Evolutionary conservation across 2,797 vertebrate genomes (phyloP).

Genomic region (Pangasius macronema): DNA sequence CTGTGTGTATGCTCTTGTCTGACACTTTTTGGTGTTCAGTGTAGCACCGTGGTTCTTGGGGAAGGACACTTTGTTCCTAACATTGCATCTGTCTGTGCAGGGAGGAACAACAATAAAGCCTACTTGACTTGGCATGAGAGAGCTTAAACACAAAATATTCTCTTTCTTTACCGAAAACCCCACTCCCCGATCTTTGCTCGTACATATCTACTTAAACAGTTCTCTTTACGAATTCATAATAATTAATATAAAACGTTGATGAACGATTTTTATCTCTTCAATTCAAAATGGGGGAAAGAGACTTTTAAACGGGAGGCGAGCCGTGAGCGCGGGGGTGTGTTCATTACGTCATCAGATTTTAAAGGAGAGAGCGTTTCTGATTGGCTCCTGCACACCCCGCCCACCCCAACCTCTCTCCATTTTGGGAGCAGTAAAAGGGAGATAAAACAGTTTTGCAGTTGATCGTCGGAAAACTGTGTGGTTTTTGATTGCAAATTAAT

Average conservation of each 20-base stretch:
- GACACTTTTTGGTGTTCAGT: not conserved
- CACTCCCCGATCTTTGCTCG: not conserved
- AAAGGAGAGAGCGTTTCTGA: constrained; percentile 32
- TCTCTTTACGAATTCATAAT: not conserved
- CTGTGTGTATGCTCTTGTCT: not conserved
- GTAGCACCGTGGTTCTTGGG: not conserved
- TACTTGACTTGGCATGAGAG: not conserved
- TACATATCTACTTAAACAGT: not conserved
- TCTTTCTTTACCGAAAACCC: not conserved
- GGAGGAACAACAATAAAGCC: not conserved
- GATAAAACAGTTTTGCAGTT: constrained; percentile 35
- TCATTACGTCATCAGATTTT: constrained; percentile 32
- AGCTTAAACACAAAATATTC: not conserved
- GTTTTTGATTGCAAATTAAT: constrained; percentile 23
- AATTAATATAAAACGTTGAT: not conserved
- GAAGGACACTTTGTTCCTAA: constrained; percentile 8
- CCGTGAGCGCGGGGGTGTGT: constrained; percentile 46
- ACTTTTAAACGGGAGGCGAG: constrained; percentile 24
- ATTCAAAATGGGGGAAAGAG: constrained; percentile 33
- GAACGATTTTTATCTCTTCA: not conserved
- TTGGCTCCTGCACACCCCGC: constrained; percentile 44
- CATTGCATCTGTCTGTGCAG: not conserved
- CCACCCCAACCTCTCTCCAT: constrained; percentile 54
- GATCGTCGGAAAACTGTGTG: constrained; percentile 34
- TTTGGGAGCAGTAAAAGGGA: constrained; percentile 52